These are phyloP conservation scores for Carcharodon carcharias DNA, from an alignment of 2,797 vertebrate species.

Conservation along the genomic window DNA sequence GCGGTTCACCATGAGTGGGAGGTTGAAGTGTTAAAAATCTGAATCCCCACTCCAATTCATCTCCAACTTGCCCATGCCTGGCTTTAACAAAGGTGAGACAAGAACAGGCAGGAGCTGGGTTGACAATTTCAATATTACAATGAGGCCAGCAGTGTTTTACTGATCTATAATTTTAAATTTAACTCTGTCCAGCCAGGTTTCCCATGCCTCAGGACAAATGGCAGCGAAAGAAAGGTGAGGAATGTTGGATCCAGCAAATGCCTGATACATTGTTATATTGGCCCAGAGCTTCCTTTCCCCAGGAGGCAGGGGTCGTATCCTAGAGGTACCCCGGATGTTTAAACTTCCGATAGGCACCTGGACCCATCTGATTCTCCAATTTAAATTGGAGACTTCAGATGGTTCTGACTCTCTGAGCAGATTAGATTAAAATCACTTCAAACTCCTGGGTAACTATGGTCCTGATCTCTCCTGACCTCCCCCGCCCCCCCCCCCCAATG, in stretches of 20 bases:
- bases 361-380: too few species aligned
- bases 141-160: not conserved
- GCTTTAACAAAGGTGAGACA: not conserved
- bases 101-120: not conserved
- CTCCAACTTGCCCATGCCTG: not conserved
- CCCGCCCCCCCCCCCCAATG: too few species aligned
- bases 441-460: too few species aligned
- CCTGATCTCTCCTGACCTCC: too few species aligned
- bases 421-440: too few species aligned
- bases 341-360: too few species aligned
- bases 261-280: not conserved
- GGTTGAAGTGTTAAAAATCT: not conserved
- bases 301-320: too few species aligned
- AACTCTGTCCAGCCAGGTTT: not conserved
- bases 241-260: not conserved
- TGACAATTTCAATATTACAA: not conserved
- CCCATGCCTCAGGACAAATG: not conserved
- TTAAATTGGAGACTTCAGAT: too few species aligned
- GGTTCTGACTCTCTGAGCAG: too few species aligned
- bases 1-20: not conserved
- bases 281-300: not conserved
- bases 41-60: not conserved
- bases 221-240: not conserved
- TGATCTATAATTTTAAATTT: not conserved
- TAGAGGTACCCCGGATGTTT: too few species aligned